These are phyloP conservation scores for Pogonomyrmex barbatus DNA, from an alignment of 1,140 invertebrate genomes.

Conservation along the genomic window DNA sequence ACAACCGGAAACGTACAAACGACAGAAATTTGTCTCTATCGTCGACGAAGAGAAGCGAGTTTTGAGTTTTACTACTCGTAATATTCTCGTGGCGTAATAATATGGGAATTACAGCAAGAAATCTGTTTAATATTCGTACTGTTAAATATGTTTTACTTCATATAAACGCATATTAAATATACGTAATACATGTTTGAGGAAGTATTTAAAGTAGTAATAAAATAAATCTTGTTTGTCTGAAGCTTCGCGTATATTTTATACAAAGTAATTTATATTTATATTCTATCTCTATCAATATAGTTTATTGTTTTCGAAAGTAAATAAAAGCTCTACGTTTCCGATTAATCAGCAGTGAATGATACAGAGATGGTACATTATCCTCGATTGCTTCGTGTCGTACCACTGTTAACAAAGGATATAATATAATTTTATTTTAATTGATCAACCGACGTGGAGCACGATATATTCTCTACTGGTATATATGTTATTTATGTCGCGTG, in stretches of 20 bases:
- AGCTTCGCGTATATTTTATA: not conserved
- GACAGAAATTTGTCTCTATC: conserved; percentile 20
- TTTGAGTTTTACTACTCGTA: conserved; percentile 32
- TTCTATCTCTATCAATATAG: not conserved
- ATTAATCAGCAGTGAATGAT: conserved; percentile 43
- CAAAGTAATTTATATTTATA: conserved; percentile 8
- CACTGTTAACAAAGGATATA: conserved; percentile 42
- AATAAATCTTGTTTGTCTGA: not conserved
- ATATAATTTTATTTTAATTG: conserved; percentile 59
- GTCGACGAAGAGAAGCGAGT: conserved; percentile 20
- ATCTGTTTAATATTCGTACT: conserved; percentile 1
- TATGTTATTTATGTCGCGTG: conserved; percentile 43
- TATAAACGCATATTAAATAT: not conserved
- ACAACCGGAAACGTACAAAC: conserved; percentile 32
- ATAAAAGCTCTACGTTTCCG: conserved; percentile 11
- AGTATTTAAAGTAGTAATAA: not conserved
- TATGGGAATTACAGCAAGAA: not conserved
- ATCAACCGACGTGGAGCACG: not conserved
- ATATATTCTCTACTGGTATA: not conserved
- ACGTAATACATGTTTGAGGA: not conserved
- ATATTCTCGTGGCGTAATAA: conserved; percentile 3
- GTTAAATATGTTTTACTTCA: not conserved
- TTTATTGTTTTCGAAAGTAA: conserved; percentile 19
- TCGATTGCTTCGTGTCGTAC: conserved; percentile 14
- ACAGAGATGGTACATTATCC: conserved; percentile 30